phyloP scores from a whole-genome alignment of 2,888 invertebrate genomes.

The Nasonia oneida region DNA sequence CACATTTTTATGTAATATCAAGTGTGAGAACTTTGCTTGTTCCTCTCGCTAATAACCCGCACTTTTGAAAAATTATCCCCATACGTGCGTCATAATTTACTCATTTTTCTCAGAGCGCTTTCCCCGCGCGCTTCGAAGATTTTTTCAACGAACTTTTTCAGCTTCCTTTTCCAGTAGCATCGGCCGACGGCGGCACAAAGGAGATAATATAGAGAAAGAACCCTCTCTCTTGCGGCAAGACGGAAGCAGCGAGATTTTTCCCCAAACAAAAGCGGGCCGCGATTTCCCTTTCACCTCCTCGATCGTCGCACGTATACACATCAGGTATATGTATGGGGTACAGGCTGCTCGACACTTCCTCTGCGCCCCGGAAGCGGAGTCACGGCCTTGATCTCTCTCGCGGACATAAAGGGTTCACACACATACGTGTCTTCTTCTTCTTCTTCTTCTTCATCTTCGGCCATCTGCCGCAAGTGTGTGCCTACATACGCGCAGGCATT shows the following conservation, averaged over 20 bases:
- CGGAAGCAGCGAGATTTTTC: slow-evolving; percentile 31
- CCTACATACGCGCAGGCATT: not conserved
- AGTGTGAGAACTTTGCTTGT: not conserved
- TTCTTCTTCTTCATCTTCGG: not conserved
- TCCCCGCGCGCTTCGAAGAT: not conserved
- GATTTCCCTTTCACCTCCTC: not conserved
- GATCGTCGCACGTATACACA: not conserved
- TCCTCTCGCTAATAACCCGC: not conserved
- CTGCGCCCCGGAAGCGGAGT: slow-evolving; percentile 45
- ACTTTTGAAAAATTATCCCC: not conserved
- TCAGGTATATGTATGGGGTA: not conserved
- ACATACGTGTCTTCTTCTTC: not conserved
- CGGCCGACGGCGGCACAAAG: not conserved
- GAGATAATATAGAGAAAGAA: slow-evolving; percentile 4
- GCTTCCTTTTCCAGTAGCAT: slow-evolving; percentile 15
- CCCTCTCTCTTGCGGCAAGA: not conserved
- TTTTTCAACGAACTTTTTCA: slow-evolving; percentile 30
- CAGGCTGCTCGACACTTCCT: slow-evolving; percentile 6
- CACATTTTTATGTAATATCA: not conserved
- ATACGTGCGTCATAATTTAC: not conserved
- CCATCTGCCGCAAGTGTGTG: slow-evolving; percentile 43
- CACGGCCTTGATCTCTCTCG: slow-evolving; percentile 38
- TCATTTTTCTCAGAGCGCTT: not conserved
- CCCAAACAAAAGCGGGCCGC: not conserved
- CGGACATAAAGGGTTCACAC: slow-evolving; percentile 27